Evolutionary conservation across 2,888 invertebrate genomes (phyloP), one percentile per base, ranked within the genome.

Genomic region (Drosophila histrio): DNA sequence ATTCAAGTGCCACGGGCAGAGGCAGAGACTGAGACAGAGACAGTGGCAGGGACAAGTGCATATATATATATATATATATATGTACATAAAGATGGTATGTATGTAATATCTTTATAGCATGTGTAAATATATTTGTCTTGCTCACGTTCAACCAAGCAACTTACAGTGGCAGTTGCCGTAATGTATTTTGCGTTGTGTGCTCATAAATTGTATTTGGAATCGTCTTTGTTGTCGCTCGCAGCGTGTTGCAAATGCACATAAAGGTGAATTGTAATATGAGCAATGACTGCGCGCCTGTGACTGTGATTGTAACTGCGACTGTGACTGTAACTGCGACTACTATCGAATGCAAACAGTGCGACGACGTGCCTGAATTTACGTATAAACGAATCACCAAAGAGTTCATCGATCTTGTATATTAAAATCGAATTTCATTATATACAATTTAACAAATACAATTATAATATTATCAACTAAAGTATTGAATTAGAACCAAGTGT

Each of bases 121-220:
- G 47, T 46, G 43, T 54, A 43, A 46, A 56, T 53, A 8, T 47
- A 36, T 57, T 56, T 70, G 38, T 52, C 52, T 57, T 49, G 46
- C 32, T 26, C 56, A 60, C 58, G 8, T 54, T 46, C 58, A 47
- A 47, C 52, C 4, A 30, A 36, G 34, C 39, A 56, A 61, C 64
- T 21, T 38, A 56, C 73, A 73, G 72, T 59, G 59, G 62, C 77
- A 72, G 61, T 44, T 74, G 63, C 44, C 34, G 63, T 59, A 77
- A 77, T 75, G 67, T 53, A 74, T 59, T 74, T 73, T 46, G 17
- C 49, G 13, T 58, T 34, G 57, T 68, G 70, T 43, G 59, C 72
- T 63, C 66, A 74, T 74, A 74, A 71, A 71, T 75, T 63, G 61
- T 56, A 68, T 75, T 74, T 44, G 44, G 59, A 63, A 22, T 43